Percentiles rank a stretch among this genome's conserved stretches.
These are phyloP conservation scores for Chrysemys picta DNA, from an alignment of 2,113 vertebrate species.

Conservation along the genomic window DNA sequence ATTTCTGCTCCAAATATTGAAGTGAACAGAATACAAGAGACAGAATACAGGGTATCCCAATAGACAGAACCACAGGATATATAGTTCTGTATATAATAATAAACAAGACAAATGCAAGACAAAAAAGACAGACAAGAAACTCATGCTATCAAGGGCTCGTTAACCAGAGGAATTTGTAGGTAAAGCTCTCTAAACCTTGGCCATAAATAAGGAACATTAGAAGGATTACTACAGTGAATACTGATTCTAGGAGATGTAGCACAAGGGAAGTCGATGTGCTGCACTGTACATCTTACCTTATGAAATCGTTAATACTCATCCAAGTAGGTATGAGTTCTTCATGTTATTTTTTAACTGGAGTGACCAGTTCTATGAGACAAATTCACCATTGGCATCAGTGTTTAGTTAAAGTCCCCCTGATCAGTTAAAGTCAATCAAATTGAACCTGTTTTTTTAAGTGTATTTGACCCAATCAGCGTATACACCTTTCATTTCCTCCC, in stretches of 20 bases:
- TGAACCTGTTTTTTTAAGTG: not conserved
- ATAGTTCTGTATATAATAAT: not conserved
- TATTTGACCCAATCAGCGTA: not conserved
- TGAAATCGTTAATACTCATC: not conserved
- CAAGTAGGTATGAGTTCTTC: not conserved
- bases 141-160: rapidly evolving
- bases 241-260: rapidly evolving
- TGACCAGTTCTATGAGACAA: not conserved
- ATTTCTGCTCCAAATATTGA: not conserved
- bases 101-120: not conserved
- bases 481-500: not conserved
- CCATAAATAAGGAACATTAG: not conserved
- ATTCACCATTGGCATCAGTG: not conserved
- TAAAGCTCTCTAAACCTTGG: not conserved
- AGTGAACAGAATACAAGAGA: not conserved
- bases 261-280: rapidly evolving
- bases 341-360: not conserved
- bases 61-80: not conserved
- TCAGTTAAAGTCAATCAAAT: not conserved
- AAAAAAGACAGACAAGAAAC: not conserved
- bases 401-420: not conserved
- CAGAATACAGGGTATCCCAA: not conserved
- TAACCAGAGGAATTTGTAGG: not conserved
- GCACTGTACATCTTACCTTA: not conserved
- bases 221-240: not conserved